Conservation (phyloP, 2,888 invertebrate genomes). For the Petrolisthes manimaculis region DNA sequence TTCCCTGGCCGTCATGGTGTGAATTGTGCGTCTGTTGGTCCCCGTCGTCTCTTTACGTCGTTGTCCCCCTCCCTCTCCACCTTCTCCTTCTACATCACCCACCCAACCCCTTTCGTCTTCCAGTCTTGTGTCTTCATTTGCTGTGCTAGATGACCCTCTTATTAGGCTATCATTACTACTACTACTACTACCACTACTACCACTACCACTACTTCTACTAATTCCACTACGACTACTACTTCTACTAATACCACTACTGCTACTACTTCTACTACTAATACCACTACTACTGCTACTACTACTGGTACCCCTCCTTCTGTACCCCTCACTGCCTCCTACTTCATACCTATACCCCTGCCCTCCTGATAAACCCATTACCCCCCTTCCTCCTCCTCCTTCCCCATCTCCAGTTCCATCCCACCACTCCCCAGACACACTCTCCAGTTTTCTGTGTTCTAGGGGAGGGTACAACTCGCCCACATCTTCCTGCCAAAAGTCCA, state of each 20-base stretch:
- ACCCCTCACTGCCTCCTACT: no score
- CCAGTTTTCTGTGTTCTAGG: background rate
- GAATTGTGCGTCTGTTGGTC: background rate
- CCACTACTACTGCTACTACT: no score
- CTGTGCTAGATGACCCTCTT: background rate
- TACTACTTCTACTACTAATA: no score
- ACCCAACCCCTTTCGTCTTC: background rate
- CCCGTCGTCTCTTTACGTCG: background rate
- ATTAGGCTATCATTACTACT: no score
- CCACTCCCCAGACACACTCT: background rate
- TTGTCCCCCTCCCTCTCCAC: background rate
- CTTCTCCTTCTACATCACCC: background rate
- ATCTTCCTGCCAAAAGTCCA: background rate
- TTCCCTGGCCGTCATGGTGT: slow-evolving; percentile 3
- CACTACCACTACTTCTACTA: no score
- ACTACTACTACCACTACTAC: no score
- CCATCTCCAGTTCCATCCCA: background rate
- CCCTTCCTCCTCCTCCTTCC: background rate
- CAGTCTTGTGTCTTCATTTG: background rate
- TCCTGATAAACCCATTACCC: background rate
- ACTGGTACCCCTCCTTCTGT: no score
- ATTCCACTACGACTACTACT: no score
- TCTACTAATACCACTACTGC: no score
- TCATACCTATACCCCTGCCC: background rate
- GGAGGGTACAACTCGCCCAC: background rate